Conservation (phyloP, 2,797 vertebrate species). For the Myotis findleyi region DNA sequence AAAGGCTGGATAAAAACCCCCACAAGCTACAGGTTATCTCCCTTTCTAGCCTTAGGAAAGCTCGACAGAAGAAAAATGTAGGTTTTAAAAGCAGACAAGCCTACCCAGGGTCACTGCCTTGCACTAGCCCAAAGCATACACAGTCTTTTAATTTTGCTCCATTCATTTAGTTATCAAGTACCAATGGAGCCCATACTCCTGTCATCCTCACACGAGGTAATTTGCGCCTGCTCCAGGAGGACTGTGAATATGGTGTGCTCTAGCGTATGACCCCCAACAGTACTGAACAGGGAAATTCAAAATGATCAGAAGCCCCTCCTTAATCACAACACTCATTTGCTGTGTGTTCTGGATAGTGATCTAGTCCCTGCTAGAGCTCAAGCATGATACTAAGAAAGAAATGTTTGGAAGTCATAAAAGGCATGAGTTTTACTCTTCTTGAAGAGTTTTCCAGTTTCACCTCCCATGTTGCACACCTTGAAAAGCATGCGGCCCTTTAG, state of each 20-base stretch:
- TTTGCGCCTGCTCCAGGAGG: neutral
- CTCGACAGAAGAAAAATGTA: neutral
- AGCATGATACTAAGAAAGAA: neutral
- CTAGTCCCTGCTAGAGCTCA: neutral
- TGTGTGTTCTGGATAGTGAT: neutral
- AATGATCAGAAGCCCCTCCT: neutral
- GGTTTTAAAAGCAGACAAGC: neutral
- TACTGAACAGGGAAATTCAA: neutral
- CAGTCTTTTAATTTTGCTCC: neutral
- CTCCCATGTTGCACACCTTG: neutral
- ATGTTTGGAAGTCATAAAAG: neutral
- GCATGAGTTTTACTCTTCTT: neutral
- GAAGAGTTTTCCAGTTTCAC: neutral
- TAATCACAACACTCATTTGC: neutral
- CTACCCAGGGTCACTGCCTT: neutral
- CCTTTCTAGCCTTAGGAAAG: neutral
- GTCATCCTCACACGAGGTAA: neutral
- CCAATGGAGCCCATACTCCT: neutral
- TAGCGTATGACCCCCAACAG: neutral
- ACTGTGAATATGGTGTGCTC: neutral
- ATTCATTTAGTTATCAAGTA: neutral
- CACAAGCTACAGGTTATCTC: neutral
- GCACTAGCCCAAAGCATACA: neutral
- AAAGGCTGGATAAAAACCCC: neutral
- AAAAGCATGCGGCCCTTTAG: neutral